Base-by-base conservation (phyloP, 1,140 invertebrate genomes). In the Vanessa atalanta region DNA sequence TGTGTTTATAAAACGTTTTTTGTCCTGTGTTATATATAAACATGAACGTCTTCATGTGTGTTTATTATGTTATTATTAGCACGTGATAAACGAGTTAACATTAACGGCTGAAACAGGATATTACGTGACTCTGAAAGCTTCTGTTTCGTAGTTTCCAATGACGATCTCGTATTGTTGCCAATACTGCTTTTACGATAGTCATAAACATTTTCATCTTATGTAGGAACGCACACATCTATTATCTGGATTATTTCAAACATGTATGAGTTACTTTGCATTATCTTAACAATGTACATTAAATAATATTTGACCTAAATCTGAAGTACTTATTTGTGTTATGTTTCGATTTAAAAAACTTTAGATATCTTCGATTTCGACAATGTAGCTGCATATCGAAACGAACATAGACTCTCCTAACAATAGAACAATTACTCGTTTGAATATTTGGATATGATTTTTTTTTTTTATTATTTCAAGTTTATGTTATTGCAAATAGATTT, bases 111-210 rank as follows among this genome's bases (percentile, higher is more conserved):
- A 72, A 77, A 73, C 76, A 78, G 77, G 78, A 83, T 79, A 77
- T 86, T 81, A 78, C 76, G 75, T 79, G 78, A 78, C 82, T 67
- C 60, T 77, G 47, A 53, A 75, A 68, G 57, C 55, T 73, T 51
- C 11, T 68, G 23, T 69, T 70, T 79, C n/a, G 64, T 50, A 50
- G 47, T 47, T 37, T 43, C 47, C 51, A 55, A 14, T 37, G 47
- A 31, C 50, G 43, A 37, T 65, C 43, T 51, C 20, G 53, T 72
- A 76, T 80, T 68, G 57, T 72, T 74, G 48, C 72, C 61, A 73
- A 72, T 60, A 51, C 76, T 72, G 72, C 53, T 79, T 83, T 82
- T 81, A 79, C 67, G 76, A 71, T 67, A 57, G 70, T 51, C 60
- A 65, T 73, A 68, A 72, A 72, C 71, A 43, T 63, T 63, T 50